Base-by-base conservation (phyloP, 2,113 vertebrate genomes). In the Cynopterus brachyotis region DNA sequence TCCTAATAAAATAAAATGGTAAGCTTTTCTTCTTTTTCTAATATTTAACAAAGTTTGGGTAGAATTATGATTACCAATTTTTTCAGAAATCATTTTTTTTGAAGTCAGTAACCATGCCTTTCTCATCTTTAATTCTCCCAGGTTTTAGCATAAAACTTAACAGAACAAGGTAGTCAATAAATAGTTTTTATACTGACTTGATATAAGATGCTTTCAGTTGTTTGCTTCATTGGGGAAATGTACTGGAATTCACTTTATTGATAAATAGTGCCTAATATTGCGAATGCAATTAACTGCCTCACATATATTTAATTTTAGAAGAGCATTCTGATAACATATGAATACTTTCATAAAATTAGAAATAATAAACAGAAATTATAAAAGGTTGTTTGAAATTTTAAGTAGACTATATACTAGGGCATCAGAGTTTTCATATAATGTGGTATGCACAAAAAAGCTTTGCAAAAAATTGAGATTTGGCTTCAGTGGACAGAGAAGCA, bases 81-180 rank as follows among this genome's bases (percentile, higher is more conserved):
- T 20, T 50, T 70, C 35, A 92, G 37, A 93, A 30, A 30, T 83
- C 15, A 32, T 45, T 69, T 86, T 75, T 96, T 86, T 76, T 96
- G 15, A 91, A 69, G 11, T 3, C 19, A 88, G 16, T 81, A 11
- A 78, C 75, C 35, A 90, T 73, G 6, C 7, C 2, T 57, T 84
- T 79, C 19, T 87, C 13, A 94, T 79, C 11, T 55, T 87, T 69
- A 45, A 67, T 72, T 87, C 75, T 83, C 30, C 45, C 30, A 78
- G 13, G 30, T 88, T 30, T 78, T 60, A 76, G 37, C 12, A 45
- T 60, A 84, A 64, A 8, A 59, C 16, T 85, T 90, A 79, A 70
- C 24, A 37, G 55, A 93, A 86, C 6, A 59, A 42, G 15, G 5
- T 28, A 55, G 37, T 50, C 13, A 93, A 83, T 70, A 84, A 26